Evolutionary conservation across 2,797 vertebrate species (phyloP), one percentile per base, ranked within the genome.

Genomic region (Hypotaenidia okinawae): DNA sequence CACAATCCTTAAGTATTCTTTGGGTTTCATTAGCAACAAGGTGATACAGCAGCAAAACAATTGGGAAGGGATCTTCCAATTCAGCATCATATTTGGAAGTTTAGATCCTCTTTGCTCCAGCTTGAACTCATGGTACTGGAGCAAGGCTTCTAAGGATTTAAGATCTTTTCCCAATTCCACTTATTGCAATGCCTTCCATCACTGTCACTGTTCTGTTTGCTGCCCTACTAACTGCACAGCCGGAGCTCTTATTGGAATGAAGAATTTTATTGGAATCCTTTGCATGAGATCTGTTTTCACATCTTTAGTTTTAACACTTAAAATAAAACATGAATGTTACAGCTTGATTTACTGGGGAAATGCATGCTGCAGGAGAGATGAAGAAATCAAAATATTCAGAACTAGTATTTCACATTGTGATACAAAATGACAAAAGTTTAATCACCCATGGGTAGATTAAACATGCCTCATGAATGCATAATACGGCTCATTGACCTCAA

Each of bases 231-330:
- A 61, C 64, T 77, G 84, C 43, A 61, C 69, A 84, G 85, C 62
- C 95, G 74, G 73, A 84, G 21, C 28, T 90, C 62, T 70, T 61
- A 45, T 25, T 93, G 27, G 41, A 84, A 78, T 35, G 41, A 35
- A 73, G 70, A 87, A 33, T 86, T 87, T 93, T 80, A 51, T 92
- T 80, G 87, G 30, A 89, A 73, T 91, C 28, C 13, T 87, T 93
- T 70, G 16, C 24, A 30, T 55, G 37, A 91, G 19, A 41, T 81
- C 37, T 84, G 24, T 54, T 91, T 92, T 89, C 75, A 63, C 10
- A 16, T 76, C 55, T 92, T 79, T 45, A 45, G 21, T 90, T 81
- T 89, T 73, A 96, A 67, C 23, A 59, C 43, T 85, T 93, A 64
- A 88, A 88, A 86, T 81, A 81, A 72, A 90, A 90, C 90, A 17